Evolutionary conservation across 2,113 vertebrate genomes (phyloP).

Genomic region (Nothoprocta perdicaria): DNA sequence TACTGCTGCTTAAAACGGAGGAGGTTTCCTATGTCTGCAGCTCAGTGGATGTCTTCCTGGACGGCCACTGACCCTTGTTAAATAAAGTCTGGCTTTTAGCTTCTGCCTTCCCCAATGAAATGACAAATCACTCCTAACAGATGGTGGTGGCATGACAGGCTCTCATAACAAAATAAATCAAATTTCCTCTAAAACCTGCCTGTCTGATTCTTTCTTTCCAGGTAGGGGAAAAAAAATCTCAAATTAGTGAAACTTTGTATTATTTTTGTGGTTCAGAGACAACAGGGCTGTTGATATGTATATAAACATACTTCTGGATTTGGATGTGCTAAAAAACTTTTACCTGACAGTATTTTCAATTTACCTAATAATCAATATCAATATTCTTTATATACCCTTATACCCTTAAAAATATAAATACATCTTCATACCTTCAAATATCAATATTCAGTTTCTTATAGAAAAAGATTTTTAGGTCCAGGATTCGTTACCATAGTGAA

Average conservation of each 20-base stretch:
- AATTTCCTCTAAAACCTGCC: not conserved
- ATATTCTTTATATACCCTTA: too few species aligned
- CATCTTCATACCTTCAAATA: too few species aligned
- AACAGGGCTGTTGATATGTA: not conserved
- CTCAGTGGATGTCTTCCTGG: too few species aligned
- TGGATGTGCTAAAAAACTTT: not conserved
- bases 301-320: not conserved
- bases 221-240: not conserved
- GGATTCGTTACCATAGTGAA: not conserved
- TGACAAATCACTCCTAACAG: too few species aligned
- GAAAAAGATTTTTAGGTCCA: not conserved
- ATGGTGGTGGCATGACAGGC: too few species aligned
- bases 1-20: too few species aligned
- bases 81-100: too few species aligned
- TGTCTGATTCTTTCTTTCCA: not conserved
- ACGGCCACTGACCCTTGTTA: too few species aligned
- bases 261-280: not conserved
- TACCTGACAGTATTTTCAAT: not conserved
- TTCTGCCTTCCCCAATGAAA: too few species aligned
- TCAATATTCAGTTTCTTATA: not conserved
- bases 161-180: too few species aligned
- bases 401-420: too few species aligned
- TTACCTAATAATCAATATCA: not conserved
- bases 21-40: too few species aligned
- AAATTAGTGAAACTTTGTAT: not conserved